Evolutionary conservation across 1,140 invertebrate species (phyloP), one percentile per base, ranked within the genome.

Genomic region (Drosophila sp.): DNA sequence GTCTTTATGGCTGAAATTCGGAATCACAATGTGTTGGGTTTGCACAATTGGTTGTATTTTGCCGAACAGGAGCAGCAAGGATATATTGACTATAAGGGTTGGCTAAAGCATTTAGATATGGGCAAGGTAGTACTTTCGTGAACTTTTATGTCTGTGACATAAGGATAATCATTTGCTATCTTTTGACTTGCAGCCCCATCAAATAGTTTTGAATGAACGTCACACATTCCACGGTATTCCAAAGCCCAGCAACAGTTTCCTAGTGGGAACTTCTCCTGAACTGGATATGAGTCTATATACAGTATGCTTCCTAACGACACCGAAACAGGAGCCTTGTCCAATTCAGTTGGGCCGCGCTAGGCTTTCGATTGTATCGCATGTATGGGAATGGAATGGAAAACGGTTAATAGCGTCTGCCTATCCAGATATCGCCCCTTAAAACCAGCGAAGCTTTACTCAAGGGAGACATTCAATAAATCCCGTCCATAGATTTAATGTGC

Each of bases 211-310:
- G 1, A 65, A 65, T 0, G 80, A 95, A 11, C 95, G 96, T 66
- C 95, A 96, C 70, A 95, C 93, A 41, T 96, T 96, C 93, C 94
- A 95, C 82, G 94, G 94, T 1, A 92, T 95, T 2, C 93, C 94
- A 54, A 98, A 98, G 91, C 95, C 95, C 1, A 95, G 96, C 0
- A 95, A 95, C 29, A 94, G 94, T 2, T 94, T 98, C 92, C 97
- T 98, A 79, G 94, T 98, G 60, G 98, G 98, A 23, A 98, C 96
- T 1, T 97, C 97, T 64, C 98, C 98, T 0, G 98, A 98, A 93
- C 93, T 98, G 71, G 98, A 98, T 92, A 95, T 99, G 92, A 96
- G 97, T 47, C 92, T 98, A 0, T 98, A 98, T 90, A 97, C 97
- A 0, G 94, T 97, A 5, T 98, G 97, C 81, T 97, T 96, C 81